These are phyloP conservation scores for Tethea ocularis DNA, from an alignment of 2,888 invertebrate genomes.

Conservation along the genomic window DNA sequence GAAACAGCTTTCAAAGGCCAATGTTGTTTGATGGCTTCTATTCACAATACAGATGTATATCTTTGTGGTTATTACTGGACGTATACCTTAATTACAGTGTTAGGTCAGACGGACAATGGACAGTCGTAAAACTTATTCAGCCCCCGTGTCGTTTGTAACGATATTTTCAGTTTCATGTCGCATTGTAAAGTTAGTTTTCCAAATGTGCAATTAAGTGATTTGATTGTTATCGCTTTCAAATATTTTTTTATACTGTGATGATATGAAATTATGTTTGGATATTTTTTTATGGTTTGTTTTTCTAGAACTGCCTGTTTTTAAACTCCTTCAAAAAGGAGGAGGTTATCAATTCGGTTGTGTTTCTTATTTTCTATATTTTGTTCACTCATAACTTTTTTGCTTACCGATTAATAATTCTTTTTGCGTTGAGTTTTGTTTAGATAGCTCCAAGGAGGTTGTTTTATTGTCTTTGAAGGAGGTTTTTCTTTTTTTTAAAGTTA, in stretches of 20 bases:
- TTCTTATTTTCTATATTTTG: too few relatives aligned
- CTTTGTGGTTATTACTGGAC: slow-evolving; percentile 38
- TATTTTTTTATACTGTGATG: not conserved
- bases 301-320: not conserved
- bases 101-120: slow-evolving; percentile 29
- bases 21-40: not conserved
- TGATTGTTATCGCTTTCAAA: not conserved
- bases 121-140: slow-evolving; percentile 23
- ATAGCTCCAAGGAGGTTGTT: too few relatives aligned
- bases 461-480: too few relatives aligned
- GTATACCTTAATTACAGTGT: slow-evolving; percentile 37
- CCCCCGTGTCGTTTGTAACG: not conserved
- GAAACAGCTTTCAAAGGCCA: not conserved
- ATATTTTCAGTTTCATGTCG: slow-evolving; percentile 1
- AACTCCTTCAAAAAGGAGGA: too few relatives aligned
- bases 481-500: too few relatives aligned
- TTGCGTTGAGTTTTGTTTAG: too few relatives aligned
- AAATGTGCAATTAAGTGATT: slow-evolving; percentile 8
- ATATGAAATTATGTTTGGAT: not conserved
- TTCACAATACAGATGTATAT: slow-evolving; percentile 44
- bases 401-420: too few relatives aligned
- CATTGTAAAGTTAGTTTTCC: not conserved
- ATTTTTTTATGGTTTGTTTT: not conserved
- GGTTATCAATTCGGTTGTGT: too few relatives aligned
- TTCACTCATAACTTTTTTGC: too few relatives aligned